Base-by-base conservation (phyloP, 2,888 invertebrate species). In the Acronicta alni region DNA sequence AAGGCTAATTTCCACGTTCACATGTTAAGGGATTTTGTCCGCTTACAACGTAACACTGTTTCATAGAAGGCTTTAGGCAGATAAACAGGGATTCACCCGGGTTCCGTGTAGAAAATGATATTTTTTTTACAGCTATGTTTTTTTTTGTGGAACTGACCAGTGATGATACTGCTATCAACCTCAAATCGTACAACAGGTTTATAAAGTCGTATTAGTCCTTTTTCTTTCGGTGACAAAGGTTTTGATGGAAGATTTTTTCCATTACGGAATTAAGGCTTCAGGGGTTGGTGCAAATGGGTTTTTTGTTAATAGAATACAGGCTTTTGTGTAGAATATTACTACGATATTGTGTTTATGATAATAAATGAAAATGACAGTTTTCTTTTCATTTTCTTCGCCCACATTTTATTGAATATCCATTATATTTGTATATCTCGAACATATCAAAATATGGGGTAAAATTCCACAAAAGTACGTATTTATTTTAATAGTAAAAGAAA, bases 41-140 rank as follows among this genome's bases (percentile, higher is more conserved):
- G 76, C 80, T 81, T 77, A 79, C 69, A 79, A 74, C 74, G 78
- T 80, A 81, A 79, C 80, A 77, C 81, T 77, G 76, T 81, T 80
- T 78, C 80, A 77, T 78, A 77, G 67, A 76, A 77, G 75, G 81
- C 72, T 83, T 80, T 78, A 75, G 72, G 65, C 70, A 80, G 85
- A 85, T 86, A 82, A 86, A 83, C 77, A 67, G 67, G 78, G 80
- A 79, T 84, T 67, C 60, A 64, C 63, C 55, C 55, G 57, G 64
- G 57, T 57, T 57, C 60, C 52, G n/a, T 58, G 67, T 63, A 61
- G 64, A 60, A 77, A 79, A 81, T 76, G 59, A 76, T 80, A 85
- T 68, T 77, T 74, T n/a, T 79, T 74, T 73, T 66, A 66, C 69
- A 67, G 57, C 57, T 20, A 62, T 59, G 60, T 65, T 69, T 72